Evolutionary conservation across 2,113 vertebrate genomes (phyloP), one percentile per base, ranked within the genome.

Genomic region (Morone saxatilis): DNA sequence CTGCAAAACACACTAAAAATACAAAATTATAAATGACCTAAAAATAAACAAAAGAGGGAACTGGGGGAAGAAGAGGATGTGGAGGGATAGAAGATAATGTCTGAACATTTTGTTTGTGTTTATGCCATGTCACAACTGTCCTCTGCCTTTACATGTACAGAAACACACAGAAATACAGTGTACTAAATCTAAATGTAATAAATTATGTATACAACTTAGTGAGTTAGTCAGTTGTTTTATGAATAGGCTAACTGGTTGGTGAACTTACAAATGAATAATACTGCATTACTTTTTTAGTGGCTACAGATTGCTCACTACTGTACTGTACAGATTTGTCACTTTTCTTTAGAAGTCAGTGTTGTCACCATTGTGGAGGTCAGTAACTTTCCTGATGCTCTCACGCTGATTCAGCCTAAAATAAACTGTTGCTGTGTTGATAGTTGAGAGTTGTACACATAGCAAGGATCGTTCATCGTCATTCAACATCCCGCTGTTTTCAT

Each of bases 1-100:
- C 40, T 36, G 7, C 20, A n/a, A 84, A 31, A 70, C 31, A 8
- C n/a, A 17, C 84, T 84, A 85, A 89, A 89, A 91, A 91, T 89
- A 93, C 60, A 59, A 31, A 72, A 31, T 61, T 83, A 7, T 51
- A 68, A 89, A 76, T 61, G 43, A 78, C 50, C 84, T 86, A 83
- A 89, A 91, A 88, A 89, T 89, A 90, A 73, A 84, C 54, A 66
- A 83, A 87, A 89, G 48, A 81, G 69, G 78, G 68, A 92, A 90
- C 62, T 20, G 12, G 47, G 53, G 41, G 66, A 57, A 89, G 81
- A 84, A 69, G 69, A 77, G 84, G 87, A 91, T 83, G 70, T 86
- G 68, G 74, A 78, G 47, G 59, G 47, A 79, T n/a, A 78, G 43
- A 75, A 68, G 76, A 73, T 72, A 73, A 81, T 74, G 74, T 84